phyloP scores from a whole-genome alignment of 35 echinoderm and acorn worm species.

The Ptychodera flava region DNA sequence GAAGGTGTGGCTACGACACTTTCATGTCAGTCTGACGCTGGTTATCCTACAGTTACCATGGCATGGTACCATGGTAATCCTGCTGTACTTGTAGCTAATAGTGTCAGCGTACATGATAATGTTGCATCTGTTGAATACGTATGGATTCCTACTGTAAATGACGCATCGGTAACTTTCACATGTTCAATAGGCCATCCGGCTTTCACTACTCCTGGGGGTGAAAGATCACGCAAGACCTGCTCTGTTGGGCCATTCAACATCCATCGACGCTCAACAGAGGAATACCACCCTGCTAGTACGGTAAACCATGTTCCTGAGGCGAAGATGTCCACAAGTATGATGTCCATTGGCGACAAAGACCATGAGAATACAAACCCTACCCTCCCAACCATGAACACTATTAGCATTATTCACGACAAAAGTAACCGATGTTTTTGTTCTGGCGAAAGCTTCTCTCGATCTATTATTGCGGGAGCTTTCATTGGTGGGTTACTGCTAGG shows the following conservation, averaged over 20 bases:
- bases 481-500: too few relatives aligned
- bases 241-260: neutral
- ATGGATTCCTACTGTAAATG: neutral
- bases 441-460: too few relatives aligned
- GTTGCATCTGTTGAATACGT: neutral
- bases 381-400: too few relatives aligned
- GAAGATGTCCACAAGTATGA: too few relatives aligned
- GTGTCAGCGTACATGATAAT: neutral
- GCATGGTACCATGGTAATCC: neutral
- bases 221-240: neutral
- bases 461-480: too few relatives aligned
- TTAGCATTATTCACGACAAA: too few relatives aligned
- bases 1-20: neutral
- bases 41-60: neutral
- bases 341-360: too few relatives aligned
- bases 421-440: too few relatives aligned
- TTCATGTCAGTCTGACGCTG: neutral
- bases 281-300: too few relatives aligned
- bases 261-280: neutral
- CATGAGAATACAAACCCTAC: too few relatives aligned
- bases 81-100: neutral
- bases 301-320: too few relatives aligned
- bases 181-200: neutral
- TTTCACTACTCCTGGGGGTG: neutral
- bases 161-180: neutral